phyloP scores from a whole-genome alignment of 2,113 vertebrate species.

The Brienomyrus longianalis region DNA sequence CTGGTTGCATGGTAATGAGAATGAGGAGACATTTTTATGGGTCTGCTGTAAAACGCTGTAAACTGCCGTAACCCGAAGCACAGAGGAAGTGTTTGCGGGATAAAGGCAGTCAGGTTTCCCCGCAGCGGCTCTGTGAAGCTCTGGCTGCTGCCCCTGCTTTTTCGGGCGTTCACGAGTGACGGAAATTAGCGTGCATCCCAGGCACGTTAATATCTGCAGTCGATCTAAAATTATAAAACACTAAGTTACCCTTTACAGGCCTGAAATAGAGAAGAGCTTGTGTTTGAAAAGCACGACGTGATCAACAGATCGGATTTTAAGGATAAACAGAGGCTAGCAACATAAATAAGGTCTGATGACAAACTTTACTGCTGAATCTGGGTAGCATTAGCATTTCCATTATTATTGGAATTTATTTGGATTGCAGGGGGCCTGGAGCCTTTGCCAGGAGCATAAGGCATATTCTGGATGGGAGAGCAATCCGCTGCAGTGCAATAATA shows the following conservation, averaged over 20 bases:
- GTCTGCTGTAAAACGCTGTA: slow-evolving; percentile 48
- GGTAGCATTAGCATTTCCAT: not conserved
- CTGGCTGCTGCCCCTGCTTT: not conserved
- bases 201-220: not conserved
- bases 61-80: slow-evolving; percentile 47
- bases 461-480: not conserved
- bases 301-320: not conserved
- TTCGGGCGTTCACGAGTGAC: not conserved
- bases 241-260: no score
- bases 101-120: slow-evolving; percentile 16
- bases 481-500: not conserved
- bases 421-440: not conserved
- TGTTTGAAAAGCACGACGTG: not conserved
- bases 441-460: not conserved
- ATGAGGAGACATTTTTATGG: slow-evolving; percentile 53
- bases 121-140: slow-evolving; percentile 6
- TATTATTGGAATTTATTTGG: not conserved
- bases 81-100: slow-evolving; percentile 31
- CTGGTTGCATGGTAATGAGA: slow-evolving; percentile 41
- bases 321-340: not conserved
- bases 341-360: not conserved
- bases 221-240: not conserved
- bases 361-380: not conserved
- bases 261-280: not conserved
- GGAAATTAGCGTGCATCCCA: not conserved